Evolutionary conservation across 2,797 vertebrate species (phyloP), one percentile per base, ranked within the genome.

Genomic region (Anolis apletophallus): DNA sequence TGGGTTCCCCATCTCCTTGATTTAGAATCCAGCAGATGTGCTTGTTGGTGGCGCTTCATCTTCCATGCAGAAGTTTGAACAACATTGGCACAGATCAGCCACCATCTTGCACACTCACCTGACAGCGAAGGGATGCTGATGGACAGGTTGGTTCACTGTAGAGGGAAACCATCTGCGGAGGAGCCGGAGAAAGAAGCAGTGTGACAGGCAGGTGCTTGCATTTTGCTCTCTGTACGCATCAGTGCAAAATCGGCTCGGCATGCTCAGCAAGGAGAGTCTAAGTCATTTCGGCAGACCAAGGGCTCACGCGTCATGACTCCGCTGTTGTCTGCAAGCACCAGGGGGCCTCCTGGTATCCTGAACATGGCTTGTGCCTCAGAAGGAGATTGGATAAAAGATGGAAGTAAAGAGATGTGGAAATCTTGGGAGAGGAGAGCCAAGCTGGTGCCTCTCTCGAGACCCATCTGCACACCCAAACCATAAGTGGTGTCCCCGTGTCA

Each of bases 371-470:
- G 21, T 83, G 61, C 76, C 88, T 84, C 29, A 78, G 78, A 16
- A 87, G 87, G 80, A 87, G 73, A 80, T 52, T 12, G 29, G 91
- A 87, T 40, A 84, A 80, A 46, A 54, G 32, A 34, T 61, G 29
- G 72, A 0, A 0, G 13, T 81, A 64, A 57, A 40, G 69, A 79
- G 81, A 83, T 50, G 2, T n/a, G 54, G 59, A 26, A 50, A 55
- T 3, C 34, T 72, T 81, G 71, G 81, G 36, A 81, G 40, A 73
- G 88, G 79, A 80, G 73, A 1, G 13, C 75, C 67, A 26, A 73
- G 13, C 86, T 87, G 87, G 29, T 86, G 12, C 17, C 89, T 79
- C 74, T 50, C 86, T 50, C 54, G 46, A 54, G 40, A 32, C 57
- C 32, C 67, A 16, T 13, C 40, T 40, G 1, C 32, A 32, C 17